These are phyloP conservation scores for Alouatta palliata DNA, from an alignment of 2,113 vertebrate genomes.

Conservation along the genomic window DNA sequence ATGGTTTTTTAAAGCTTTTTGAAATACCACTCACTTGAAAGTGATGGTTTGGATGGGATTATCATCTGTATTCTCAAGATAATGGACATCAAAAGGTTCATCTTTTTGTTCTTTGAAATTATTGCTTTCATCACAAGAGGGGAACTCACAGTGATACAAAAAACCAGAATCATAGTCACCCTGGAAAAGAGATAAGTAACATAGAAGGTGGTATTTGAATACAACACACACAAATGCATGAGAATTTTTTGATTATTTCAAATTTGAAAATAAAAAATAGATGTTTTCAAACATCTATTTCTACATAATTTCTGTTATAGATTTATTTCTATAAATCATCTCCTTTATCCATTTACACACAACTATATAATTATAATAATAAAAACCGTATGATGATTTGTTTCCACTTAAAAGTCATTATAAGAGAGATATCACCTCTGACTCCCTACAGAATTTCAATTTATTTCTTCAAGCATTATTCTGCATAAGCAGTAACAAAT, in stretches of 20 bases:
- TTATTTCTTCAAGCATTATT: conserved; percentile 41
- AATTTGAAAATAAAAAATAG: conserved; percentile 29
- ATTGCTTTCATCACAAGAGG: conserved; percentile 73
- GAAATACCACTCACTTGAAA: conserved; percentile 89
- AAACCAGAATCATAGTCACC: conserved; percentile 93
- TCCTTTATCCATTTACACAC: conserved; percentile 18
- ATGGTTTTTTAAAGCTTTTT: not conserved
- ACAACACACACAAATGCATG: not conserved
- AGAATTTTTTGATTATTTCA: not conserved
- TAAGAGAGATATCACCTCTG: not conserved
- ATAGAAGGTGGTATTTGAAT: not conserved
- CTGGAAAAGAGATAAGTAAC: conserved; percentile 80
- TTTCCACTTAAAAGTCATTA: conserved; percentile 6
- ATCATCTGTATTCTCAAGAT: conserved; percentile 81
- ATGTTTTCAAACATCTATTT: not conserved
- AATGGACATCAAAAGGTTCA: conserved; percentile 89
- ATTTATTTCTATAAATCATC: conserved; percentile 3
- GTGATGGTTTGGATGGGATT: conserved; percentile 88
- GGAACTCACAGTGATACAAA: conserved; percentile 94
- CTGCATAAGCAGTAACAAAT: not conserved
- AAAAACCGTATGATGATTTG: not conserved
- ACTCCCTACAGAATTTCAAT: not conserved
- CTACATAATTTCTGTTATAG: not conserved
- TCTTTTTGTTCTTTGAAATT: conserved; percentile 83
- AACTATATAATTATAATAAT: conserved; percentile 9